Evolutionary conservation across 2,888 invertebrate species (phyloP), one percentile per base, ranked within the genome.

Genomic region (Hydrotaea cyrtoneurina): DNA sequence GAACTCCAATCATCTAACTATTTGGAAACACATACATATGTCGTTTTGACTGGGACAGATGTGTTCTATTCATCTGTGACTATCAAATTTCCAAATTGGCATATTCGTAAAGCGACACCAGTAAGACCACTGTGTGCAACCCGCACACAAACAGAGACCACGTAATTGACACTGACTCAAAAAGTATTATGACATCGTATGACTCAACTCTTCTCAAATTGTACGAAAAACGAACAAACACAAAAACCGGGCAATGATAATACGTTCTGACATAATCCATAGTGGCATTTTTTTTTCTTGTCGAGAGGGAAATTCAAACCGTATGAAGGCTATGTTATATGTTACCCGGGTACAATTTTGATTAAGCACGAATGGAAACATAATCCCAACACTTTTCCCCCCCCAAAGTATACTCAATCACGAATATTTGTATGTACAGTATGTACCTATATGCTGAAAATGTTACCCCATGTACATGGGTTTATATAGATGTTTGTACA

Each of bases 131-230:
- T 66, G 66, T 66, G 19, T 39, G 17, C 36, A 39, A 62, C 62
- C n/a, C 26, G n/a, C 26, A 31, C 17, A 62, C 31, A 4, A 7
- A 7, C 7, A 7, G 74, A 78, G 78, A 75, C 71, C 80, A 77
- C 62, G 39, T 59, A 78, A 81, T 81, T 78, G 81, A 72, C 81
- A 50, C 50, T 80, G 73, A 80, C 71, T 83, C 62, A 80, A 75
- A 57, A 23, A 59, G n/a, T 21, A 23, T 78, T 46, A 64, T 39
- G 55, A 36, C 53, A 57, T 36, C 43, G 36, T 57, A 81, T 84
- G 84, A 81, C 81, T 84, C 81, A 84, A 31, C 39, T 66, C 39
- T 39, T 62, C 17, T 43, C 43, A 43, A 66, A 43, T 39, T 43
- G 39, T 43, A 43, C 43, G 19, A 43, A 62, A n/a, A 64, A 64